Evolutionary conservation across 2,888 invertebrate species (phyloP), one percentile per base, ranked within the genome.

Genomic region (Phania funesta): DNA sequence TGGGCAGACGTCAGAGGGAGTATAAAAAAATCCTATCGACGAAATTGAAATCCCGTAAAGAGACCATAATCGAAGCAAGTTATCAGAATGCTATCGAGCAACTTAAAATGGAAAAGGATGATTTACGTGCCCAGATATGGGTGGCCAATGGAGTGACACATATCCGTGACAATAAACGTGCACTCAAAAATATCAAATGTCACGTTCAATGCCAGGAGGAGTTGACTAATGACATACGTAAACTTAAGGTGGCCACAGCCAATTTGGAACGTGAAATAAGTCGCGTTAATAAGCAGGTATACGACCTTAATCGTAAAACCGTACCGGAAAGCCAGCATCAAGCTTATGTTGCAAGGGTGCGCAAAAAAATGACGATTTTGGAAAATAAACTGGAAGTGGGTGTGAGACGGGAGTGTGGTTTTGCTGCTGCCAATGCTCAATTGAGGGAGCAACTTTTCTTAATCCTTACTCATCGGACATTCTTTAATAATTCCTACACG

Each of bases 361-460:
- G 87, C 2, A 89, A 88, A 77, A 86, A 86, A 71, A 83, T 89
- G 81, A 80, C 84, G 16, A 90, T 90, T 2, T 78, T 90, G 56
- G 90, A 91, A 84, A 90, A 90, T 73, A 88, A 89, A 1, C 76
- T 90, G 22, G 89, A 91, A 62, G 89, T 89, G 20, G 87, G 89
- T 0, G 85, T 89, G 8, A 87, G 89, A 3, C 87, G 88, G 16
- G 91, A 91, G 80, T 89, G 90, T 29, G 87, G 85, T 13, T 87
- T 89, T 58, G 87, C 90, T 0, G 87, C 88, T 1, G 85, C 87
- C 18, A 91, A 91, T 84, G 87, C 86, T 0, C 83, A 85, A 4
- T 64, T 90, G 3, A 85, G 89, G 0, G 87, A 89, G 22, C 87
- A 89, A n/a, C 86, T 91, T 3, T 86, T 87, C 0, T 83, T 87